These are phyloP conservation scores for Lasioglossum zephyrum DNA, from an alignment of 2,888 invertebrate genomes.

Conservation along the genomic window DNA sequence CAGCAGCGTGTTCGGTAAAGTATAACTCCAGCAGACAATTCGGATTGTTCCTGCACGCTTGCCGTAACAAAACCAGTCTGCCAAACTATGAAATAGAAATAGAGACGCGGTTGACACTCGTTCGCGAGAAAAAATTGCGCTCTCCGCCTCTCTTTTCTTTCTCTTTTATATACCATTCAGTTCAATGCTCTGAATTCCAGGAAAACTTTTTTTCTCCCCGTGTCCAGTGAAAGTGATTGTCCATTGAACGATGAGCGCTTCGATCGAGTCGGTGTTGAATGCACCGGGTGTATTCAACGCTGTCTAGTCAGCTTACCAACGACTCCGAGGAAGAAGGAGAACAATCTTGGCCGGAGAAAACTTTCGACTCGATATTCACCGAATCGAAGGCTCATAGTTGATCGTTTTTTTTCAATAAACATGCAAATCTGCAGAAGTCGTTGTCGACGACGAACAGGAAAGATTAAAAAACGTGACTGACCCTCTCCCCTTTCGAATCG, in stretches of 20 bases:
- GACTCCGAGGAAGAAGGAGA: not conserved
- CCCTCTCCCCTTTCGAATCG: not conserved
- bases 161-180: not conserved
- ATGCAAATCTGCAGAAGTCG: constrained; percentile 58
- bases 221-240: constrained; percentile 8
- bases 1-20: not conserved
- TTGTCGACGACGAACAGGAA: constrained; percentile 32
- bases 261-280: not conserved
- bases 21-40: not conserved
- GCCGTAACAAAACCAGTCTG: not conserved
- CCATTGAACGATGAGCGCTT: not conserved
- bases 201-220: not conserved
- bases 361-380: constrained; percentile 40
- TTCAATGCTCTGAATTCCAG: not conserved
- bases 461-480: constrained; percentile 58
- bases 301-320: not conserved
- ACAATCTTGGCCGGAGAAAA: not conserved
- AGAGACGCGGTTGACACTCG: not conserved
- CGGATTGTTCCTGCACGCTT: not conserved
- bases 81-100: not conserved
- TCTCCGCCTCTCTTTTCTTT: not conserved
- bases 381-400: constrained; percentile 36
- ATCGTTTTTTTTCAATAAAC: constrained; percentile 61
- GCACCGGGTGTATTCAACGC: not conserved
- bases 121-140: not conserved